Conservation (phyloP, 2,888 invertebrate genomes). For the Phyllotreta cruciferae region DNA sequence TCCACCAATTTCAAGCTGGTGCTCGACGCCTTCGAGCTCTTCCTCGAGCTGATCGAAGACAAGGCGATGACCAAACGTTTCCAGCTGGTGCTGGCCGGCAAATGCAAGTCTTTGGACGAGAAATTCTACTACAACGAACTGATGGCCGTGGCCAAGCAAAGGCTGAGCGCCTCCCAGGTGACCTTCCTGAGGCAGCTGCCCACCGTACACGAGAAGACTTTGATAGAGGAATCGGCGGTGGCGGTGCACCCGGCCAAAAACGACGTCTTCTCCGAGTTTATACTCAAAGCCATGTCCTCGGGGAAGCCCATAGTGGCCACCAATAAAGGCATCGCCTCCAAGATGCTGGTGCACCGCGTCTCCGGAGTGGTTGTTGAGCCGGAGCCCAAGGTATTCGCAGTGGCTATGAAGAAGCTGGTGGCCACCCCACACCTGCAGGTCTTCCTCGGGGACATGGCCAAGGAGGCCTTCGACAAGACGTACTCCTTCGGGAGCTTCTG, state of each 20-base stretch:
- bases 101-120: conserved; percentile 49
- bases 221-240: conserved; percentile 52
- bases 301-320: conserved; percentile 54
- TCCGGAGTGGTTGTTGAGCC: conserved; percentile 55
- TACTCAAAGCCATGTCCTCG: conserved; percentile 52
- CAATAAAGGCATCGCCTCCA: conserved; percentile 53
- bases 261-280: conserved; percentile 52
- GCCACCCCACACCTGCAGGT: conserved; percentile 52
- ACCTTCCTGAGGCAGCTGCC: conserved; percentile 54
- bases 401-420: conserved; percentile 53
- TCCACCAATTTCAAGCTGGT: conserved; percentile 54
- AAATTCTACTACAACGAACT: conserved; percentile 52
- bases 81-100: conserved; percentile 55
- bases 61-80: conserved; percentile 47
- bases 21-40: conserved; percentile 53
- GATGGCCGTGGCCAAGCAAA: conserved; percentile 48
- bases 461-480: conserved; percentile 49
- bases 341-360: conserved; percentile 50
- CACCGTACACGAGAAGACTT: conserved; percentile 53
- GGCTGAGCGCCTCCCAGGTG: conserved; percentile 52
- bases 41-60: conserved; percentile 49
- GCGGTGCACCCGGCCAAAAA: conserved; percentile 53
- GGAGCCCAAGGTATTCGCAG: conserved; percentile 50
- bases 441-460: conserved; percentile 55
- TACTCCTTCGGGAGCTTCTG: conserved; percentile 52